Evolutionary conservation across 2,888 invertebrate species (phyloP), one percentile per base, ranked within the genome.

Genomic region (Ctenicera cuprea): DNA sequence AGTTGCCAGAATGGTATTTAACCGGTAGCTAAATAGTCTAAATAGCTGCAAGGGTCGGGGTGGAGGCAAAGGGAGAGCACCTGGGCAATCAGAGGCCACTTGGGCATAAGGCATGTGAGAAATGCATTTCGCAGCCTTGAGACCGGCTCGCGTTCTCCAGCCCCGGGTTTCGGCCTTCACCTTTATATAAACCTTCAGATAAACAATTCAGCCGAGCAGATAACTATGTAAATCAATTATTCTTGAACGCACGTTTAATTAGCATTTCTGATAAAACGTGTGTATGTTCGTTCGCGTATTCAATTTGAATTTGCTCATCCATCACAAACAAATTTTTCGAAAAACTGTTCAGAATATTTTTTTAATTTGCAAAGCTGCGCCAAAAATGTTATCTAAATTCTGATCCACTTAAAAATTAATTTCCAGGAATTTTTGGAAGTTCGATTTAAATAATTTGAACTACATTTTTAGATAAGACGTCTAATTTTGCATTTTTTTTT

Each of bases 71-170:
- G 57, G 65, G 57, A 38, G 50, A 54, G 54, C 71, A 57, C 64
- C 37, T 71, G 45, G 57, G 64, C 22, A 71, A 48, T 57, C 65
- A 71, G 37, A 63, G 52, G 43, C 63, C 43, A 63, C 43, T 63
- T 62, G 63, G 67, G 57, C 43, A 73, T 73, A 62, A 48, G 71
- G 71, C 71, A 75, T 71, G 63, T 72, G 30, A 75, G 64, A 75
- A 72, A 75, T 75, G 75, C 75, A 75, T 57, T 57, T 66, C 50
- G 63, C 71, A 70, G 59, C 75, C 75, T 75, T 75, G 75, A 74
- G 69, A 71, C 71, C 52, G 50, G 50, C 71, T 71, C 61, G 63
- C 75, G 68, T 65, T 72, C 72, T 62, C 68, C 67, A 72, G 69
- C 72, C 65, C 57, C 68, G 33, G 64, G 65, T 72, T 64, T 41